Evolutionary conservation across 2,888 invertebrate species (phyloP), one percentile per base, ranked within the genome.

Genomic region (Deilephila porcellus): DNA sequence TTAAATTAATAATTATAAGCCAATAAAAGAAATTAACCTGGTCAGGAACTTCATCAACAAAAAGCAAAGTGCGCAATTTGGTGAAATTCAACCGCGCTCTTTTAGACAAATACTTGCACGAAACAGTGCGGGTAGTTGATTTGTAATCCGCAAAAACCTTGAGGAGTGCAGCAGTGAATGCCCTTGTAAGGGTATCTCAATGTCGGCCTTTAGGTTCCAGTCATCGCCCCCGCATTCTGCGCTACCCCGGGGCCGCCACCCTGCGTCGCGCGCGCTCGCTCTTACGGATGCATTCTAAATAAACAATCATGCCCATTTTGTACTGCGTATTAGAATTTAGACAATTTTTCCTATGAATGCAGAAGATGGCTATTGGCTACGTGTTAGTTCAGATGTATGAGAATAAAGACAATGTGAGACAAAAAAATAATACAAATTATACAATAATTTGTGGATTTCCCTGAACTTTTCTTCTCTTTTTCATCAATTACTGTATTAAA

Each of bases 121-220:
- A 75, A 76, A 76, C 73, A 75, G 72, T 72, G 52, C 73, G 73
- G 72, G 60, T 76, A 78, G 76, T 79, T 76, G 76, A 71, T 74
- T 75, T 74, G 73, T 63, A 73, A 75, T 74, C 71, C 73, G 72
- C 60, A 14, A 74, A 75, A 85, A 82, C 90, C 90, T 91, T 89
- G 88, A 87, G 85, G 85, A 88, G 88, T 92, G 92, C 91, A 89
- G 83, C 85, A 88, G 92, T 88, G 90, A 93, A 91, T 90, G 92
- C 91, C 93, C 93, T 89, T 90, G 88, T 88, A 89, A 93, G 93
- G 93, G 91, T 91, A 91, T 85, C 88, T 88, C 87, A 94, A 94
- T 90, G 93, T 91, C 93, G 90, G 90, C 87, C 88, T 91, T 86
- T 89, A 85, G 91, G 90, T 92, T 89, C 86, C 87, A 90, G 91